These are phyloP conservation scores for Sepiola atlantica DNA, from an alignment of 2,888 invertebrate species.

Conservation along the genomic window DNA sequence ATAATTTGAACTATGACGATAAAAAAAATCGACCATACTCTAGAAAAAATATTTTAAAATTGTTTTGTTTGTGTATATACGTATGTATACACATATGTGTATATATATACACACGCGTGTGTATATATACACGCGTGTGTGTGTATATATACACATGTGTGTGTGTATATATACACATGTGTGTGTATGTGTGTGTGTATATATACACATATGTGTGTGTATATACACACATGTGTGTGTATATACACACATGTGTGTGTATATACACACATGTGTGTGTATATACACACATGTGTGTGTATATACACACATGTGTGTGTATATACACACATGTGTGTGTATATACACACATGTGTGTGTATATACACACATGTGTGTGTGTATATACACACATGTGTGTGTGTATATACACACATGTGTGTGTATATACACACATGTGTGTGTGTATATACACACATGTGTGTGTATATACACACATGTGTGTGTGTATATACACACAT, in stretches of 20 bases:
- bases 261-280: background rate
- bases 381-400: background rate
- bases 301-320: background rate
- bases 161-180: too few relatives aligned
- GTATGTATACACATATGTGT: too few relatives aligned
- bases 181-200: too few relatives aligned
- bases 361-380: background rate
- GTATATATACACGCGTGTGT: too few relatives aligned
- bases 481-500: background rate
- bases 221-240: too few relatives aligned
- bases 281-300: background rate
- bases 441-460: background rate
- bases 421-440: background rate
- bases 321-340: slow-evolving; percentile 11
- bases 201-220: too few relatives aligned
- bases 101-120: too few relatives aligned
- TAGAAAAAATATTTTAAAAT: too few relatives aligned
- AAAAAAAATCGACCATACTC: too few relatives aligned
- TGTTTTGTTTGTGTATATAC: too few relatives aligned
- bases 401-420: background rate
- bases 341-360: slow-evolving; percentile 1
- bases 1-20: background rate
- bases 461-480: background rate
- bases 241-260: background rate
- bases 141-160: too few relatives aligned